phyloP scores from a whole-genome alignment of 2,888 invertebrate species.

The Dasysyrphus tricinctus region DNA sequence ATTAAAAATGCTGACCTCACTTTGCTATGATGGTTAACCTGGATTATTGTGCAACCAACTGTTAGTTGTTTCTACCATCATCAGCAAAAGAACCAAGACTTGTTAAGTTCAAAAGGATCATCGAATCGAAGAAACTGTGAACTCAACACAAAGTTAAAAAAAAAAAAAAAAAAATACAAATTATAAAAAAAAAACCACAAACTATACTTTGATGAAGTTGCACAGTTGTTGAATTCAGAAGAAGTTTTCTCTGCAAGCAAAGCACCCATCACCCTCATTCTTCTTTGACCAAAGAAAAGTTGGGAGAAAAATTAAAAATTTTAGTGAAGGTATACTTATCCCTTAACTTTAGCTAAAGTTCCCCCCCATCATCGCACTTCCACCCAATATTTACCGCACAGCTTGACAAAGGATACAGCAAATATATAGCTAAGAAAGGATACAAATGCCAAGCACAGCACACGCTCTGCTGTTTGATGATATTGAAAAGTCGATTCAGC shows the following conservation, averaged over 20 bases:
- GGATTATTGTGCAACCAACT: constrained; percentile 60
- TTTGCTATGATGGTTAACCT: constrained; percentile 36
- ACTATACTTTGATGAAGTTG: constrained; percentile 39
- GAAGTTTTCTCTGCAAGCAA: constrained; percentile 19
- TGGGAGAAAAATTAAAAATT: constrained; percentile 44
- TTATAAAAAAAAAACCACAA: constrained; percentile 24
- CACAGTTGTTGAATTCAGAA: constrained; percentile 11
- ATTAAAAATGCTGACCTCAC: constrained; percentile 63
- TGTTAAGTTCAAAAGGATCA: constrained; percentile 65
- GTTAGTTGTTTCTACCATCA: background rate
- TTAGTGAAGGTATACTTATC: background rate
- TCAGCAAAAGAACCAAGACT: constrained; percentile 34
- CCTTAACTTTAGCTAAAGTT: constrained; percentile 52
- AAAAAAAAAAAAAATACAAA: constrained; percentile 27
- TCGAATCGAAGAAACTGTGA: constrained; percentile 67
- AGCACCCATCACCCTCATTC: constrained; percentile 6
- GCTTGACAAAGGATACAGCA: constrained; percentile 46
- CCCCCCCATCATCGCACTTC: background rate
- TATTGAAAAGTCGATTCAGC: constrained; percentile 74
- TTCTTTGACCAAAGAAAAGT: constrained; percentile 46
- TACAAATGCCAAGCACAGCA: constrained; percentile 53
- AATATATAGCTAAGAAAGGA: constrained; percentile 44
- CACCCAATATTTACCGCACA: background rate
- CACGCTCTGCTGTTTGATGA: constrained; percentile 72
- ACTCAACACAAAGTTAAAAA: constrained; percentile 64